phyloP scores from a whole-genome alignment of 2,888 invertebrate species.

The Galerucella pusilla region DNA sequence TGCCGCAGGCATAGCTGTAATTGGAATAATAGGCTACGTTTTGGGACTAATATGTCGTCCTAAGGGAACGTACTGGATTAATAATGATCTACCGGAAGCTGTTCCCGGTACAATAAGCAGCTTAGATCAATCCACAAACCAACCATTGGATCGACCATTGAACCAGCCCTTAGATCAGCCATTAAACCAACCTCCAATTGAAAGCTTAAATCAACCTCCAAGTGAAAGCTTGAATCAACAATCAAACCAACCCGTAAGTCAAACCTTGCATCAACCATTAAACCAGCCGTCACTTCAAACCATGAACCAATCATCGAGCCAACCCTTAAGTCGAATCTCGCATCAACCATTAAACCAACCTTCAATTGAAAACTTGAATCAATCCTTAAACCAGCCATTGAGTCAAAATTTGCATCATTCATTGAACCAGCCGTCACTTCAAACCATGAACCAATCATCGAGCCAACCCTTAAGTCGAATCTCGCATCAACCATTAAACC shows the following conservation, averaged over 20 bases:
- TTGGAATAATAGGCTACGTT: not conserved
- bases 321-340: too few species aligned
- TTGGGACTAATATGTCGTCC: not conserved
- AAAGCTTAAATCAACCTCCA: too few species aligned
- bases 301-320: too few species aligned
- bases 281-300: too few species aligned
- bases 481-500: too few species aligned
- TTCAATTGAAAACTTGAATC: too few species aligned
- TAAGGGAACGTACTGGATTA: not conserved
- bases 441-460: too few species aligned
- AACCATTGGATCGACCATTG: not conserved
- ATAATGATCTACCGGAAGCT: not conserved
- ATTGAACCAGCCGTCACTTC: too few species aligned
- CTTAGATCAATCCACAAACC: not conserved
- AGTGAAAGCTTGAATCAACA: too few species aligned
- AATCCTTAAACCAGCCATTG: not conserved
- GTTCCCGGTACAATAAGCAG: not conserved
- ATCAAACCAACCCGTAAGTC: too few species aligned
- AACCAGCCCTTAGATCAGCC: not conserved
- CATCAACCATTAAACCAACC: too few species aligned
- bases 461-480: too few species aligned
- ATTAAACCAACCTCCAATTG: not conserved
- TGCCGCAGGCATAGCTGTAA: not conserved
- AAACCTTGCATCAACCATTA: not conserved
- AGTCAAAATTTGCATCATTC: not conserved